Evolutionary conservation across 1,140 invertebrate genomes (phyloP).

Genomic region (Trialeurodes vaporariorum): DNA sequence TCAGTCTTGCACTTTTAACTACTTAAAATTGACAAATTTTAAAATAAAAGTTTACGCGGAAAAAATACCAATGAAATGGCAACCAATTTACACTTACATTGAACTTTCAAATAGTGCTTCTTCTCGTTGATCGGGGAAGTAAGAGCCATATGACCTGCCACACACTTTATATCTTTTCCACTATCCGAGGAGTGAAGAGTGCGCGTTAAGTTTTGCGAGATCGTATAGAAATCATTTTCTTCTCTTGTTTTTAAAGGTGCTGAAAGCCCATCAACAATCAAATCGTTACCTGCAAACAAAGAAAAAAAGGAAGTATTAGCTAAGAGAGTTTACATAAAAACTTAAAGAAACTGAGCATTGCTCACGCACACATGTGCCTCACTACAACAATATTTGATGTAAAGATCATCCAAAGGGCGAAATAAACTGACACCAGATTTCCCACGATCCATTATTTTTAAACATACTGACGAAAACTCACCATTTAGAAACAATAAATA

Average conservation of each 20-base stretch:
- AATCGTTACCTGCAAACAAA: slow-evolving; percentile 28
- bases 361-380: too few relatives aligned
- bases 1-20: too few relatives aligned
- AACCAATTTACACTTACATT: slow-evolving; percentile 41
- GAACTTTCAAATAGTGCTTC: slow-evolving; percentile 43
- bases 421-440: too few relatives aligned
- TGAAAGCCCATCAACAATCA: slow-evolving; percentile 37
- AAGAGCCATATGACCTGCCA: slow-evolving; percentile 50
- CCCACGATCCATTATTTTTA: too few relatives aligned
- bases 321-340: too few relatives aligned
- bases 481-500: too few relatives aligned
- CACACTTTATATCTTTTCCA: slow-evolving; percentile 47
- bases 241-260: slow-evolving; percentile 35
- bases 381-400: too few relatives aligned
- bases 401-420: too few relatives aligned
- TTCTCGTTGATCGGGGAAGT: slow-evolving; percentile 26
- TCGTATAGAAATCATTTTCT: slow-evolving; percentile 40
- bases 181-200: slow-evolving; percentile 48
- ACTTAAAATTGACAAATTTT: too few relatives aligned
- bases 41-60: not conserved
- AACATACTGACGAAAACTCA: too few relatives aligned
- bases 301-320: too few relatives aligned
- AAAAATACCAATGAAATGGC: not conserved
- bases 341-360: too few relatives aligned
- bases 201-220: slow-evolving; percentile 49